Base-by-base conservation (phyloP, 2,113 vertebrate genomes). In the Nothocercus julius region DNA sequence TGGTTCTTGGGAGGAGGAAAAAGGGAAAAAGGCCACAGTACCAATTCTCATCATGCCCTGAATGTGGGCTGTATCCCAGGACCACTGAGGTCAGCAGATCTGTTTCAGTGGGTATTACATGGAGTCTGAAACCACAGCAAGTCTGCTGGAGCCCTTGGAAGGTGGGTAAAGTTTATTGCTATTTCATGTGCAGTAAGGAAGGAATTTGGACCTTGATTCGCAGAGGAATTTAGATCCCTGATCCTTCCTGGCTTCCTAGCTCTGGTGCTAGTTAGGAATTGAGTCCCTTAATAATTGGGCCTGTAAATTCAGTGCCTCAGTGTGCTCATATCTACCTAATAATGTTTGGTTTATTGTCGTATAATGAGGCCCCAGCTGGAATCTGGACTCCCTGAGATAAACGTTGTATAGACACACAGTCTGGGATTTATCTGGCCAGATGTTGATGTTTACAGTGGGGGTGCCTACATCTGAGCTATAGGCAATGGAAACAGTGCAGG, bases 61-160 rank as follows among this genome's bases (percentile, higher is more conserved):
- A 84, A 53, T 69, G 34, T 68, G 73, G 87, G 34, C 90, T 83
- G 47, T 61, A 81, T 92, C 80, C 87, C 85, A 93, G 73, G 56
- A 94, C 85, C 87, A 70, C 73, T 92, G 92, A 90, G 86, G 91
- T 93, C 89, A 92, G 89, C 84, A 93, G 86, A 85, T 44, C 84
- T 82, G 47, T 51, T 89, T 40, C 81, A 82, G 53, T 58, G 74
- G 86, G 40, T 90, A 42, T 44, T 44, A 81, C 21, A 93, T 51
- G 62, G 64, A 74, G 32, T 3, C 79, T 42, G 56, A 94, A 95
- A 81, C 82, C 87, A 86, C 82, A 89, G 73, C 25, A 69, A 2
- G 56, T 68, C 80, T 2, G 1, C 25, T 58, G 79, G 85, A 91
- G 34, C n/a, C 61, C 25, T 64, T 92, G 80, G 64, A 93, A 92